Conservation (phyloP, 2,113 vertebrate species). For the Megaptera novaeangliae region DNA sequence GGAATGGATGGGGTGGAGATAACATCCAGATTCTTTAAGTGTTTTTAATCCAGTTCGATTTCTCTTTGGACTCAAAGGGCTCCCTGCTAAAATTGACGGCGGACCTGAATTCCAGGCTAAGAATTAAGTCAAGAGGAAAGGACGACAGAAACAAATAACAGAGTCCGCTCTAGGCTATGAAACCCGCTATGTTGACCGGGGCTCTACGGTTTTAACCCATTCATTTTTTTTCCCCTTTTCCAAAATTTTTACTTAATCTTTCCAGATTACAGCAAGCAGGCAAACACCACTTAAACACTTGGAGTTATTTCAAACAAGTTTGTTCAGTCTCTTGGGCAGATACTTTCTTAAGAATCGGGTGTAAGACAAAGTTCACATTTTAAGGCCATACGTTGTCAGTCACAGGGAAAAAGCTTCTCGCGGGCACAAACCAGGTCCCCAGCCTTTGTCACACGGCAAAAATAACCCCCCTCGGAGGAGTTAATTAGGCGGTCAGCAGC, state of each 20-base stretch:
- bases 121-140: slow-evolving; percentile 44
- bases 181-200: slow-evolving; percentile 44
- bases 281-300: not conserved
- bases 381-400: slow-evolving; percentile 3
- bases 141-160: slow-evolving; percentile 6
- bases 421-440: not conserved
- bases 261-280: not conserved
- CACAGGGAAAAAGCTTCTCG: not conserved
- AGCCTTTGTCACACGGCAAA: slow-evolving; percentile 28
- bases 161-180: slow-evolving; percentile 51
- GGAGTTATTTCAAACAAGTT: slow-evolving; percentile 23
- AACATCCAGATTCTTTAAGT: slow-evolving; percentile 45
- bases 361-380: slow-evolving; percentile 56
- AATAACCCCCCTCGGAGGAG: slow-evolving; percentile 24
- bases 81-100: slow-evolving; percentile 21
- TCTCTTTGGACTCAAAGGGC: slow-evolving; percentile 34
- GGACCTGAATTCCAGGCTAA: slow-evolving; percentile 50
- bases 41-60: slow-evolving; percentile 55
- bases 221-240: not conserved
- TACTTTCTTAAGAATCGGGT: slow-evolving; percentile 12
- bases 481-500: not conserved
- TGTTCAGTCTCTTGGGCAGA: not conserved
- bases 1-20: not conserved
- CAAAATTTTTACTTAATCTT: not conserved
- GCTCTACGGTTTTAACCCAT: slow-evolving; percentile 22